Conservation (phyloP, 2,888 invertebrate species). For the Ormia ochracea region DNA sequence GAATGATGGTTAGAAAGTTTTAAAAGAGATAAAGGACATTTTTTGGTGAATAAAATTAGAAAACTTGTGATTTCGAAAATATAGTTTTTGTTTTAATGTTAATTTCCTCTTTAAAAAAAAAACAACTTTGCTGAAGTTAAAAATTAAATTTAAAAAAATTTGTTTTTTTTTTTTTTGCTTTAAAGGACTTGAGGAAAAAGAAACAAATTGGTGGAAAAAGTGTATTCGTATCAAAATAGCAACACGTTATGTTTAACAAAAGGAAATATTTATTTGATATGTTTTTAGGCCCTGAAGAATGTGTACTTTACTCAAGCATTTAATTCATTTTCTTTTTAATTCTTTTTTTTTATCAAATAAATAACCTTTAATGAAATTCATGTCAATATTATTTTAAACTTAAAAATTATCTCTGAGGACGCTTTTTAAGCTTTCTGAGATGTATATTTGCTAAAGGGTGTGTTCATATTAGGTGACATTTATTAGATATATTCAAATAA, state of each 20-base stretch:
- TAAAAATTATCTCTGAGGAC: slow-evolving; percentile 27
- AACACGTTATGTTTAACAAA: too few relatives aligned
- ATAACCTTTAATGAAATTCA: slow-evolving; percentile 49
- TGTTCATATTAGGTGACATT: not conserved
- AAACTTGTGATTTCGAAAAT: not conserved
- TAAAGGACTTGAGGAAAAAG: too few relatives aligned
- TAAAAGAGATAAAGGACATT: slow-evolving; percentile 18
- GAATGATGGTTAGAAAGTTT: not conserved
- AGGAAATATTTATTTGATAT: too few relatives aligned
- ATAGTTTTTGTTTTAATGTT: slow-evolving; percentile 12
- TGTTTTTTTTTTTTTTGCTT: too few relatives aligned
- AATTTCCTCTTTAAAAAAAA: not conserved
- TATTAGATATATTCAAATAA: too few relatives aligned
- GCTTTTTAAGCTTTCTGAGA: slow-evolving; percentile 8
- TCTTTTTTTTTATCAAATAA: not conserved
- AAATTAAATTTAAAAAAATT: too few relatives aligned
- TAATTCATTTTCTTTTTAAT: not conserved
- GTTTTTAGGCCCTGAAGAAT: not conserved
- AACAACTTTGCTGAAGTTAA: not conserved
- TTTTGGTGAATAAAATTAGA: slow-evolving; percentile 19
- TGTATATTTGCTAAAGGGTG: not conserved
- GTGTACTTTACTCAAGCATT: not conserved
- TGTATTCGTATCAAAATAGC: too few relatives aligned
- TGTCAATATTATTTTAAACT: slow-evolving; percentile 59
- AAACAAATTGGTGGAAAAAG: too few relatives aligned